phyloP scores from a whole-genome alignment of 2,888 invertebrate species.

The Leptogaster cylindrica region DNA sequence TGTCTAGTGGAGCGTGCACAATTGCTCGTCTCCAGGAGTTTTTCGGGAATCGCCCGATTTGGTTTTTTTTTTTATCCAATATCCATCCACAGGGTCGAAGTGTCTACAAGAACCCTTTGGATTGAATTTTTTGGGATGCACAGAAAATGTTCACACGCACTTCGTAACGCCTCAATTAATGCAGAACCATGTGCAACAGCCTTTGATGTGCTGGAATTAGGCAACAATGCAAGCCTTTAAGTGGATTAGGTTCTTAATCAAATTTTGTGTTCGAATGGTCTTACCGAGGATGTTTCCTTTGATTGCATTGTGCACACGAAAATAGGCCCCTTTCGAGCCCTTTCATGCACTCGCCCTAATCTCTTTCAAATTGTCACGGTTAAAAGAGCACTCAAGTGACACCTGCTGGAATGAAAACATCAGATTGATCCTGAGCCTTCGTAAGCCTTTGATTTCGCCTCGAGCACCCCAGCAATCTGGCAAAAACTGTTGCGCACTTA shows the following conservation, averaged over 20 bases:
- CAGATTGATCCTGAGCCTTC: slow-evolving; percentile 3
- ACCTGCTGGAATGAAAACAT: slow-evolving; percentile 45
- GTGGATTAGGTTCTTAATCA: slow-evolving; percentile 47
- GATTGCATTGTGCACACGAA: slow-evolving; percentile 27
- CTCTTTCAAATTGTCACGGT: slow-evolving; percentile 45
- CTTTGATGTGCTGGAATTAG: slow-evolving; percentile 42
- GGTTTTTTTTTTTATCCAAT: slow-evolving; percentile 20
- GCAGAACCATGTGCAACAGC: slow-evolving; percentile 46
- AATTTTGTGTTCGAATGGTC: slow-evolving; percentile 37
- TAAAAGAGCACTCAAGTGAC: slow-evolving; percentile 47
- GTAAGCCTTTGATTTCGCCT: slow-evolving; percentile 15
- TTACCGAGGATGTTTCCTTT: slow-evolving; percentile 38
- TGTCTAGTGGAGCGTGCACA: slow-evolving; percentile 42
- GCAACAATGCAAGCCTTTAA: slow-evolving; percentile 43
- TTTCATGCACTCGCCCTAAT: slow-evolving; percentile 45
- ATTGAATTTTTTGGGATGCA: neutral
- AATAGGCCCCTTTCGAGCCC: slow-evolving; percentile 41
- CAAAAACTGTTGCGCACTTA: slow-evolving; percentile 35
- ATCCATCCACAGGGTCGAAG: too few relatives aligned
- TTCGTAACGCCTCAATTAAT: slow-evolving; percentile 43
- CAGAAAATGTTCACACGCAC: slow-evolving; percentile 43
- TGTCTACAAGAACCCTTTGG: neutral
- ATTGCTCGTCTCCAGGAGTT: slow-evolving; percentile 18
- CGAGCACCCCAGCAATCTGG: neutral
- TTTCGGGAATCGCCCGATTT: slow-evolving; percentile 8